phyloP scores from a whole-genome alignment of 1,140 invertebrate genomes.

The Scaptodrosophila lebanonensis region DNA sequence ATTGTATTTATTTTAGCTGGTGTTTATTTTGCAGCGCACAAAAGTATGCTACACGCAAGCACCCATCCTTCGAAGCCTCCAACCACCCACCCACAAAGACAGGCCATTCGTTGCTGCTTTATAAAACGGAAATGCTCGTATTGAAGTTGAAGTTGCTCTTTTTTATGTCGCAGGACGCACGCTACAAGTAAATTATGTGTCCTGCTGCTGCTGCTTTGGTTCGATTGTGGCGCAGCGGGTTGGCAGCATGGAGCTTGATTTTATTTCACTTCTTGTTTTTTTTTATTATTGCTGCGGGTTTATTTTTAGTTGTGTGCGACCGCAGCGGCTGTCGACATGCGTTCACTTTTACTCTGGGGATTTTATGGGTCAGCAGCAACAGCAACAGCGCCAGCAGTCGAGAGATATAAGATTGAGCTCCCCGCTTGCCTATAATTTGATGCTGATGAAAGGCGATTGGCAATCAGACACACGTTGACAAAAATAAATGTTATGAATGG shows the following conservation, averaged over 20 bases:
- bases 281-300: constrained; percentile 7
- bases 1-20: constrained; percentile 61
- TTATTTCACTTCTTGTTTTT: no score
- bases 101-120: no score
- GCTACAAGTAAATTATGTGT: no score
- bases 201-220: no score
- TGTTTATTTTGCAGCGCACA: constrained; percentile 39
- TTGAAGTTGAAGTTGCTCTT: neutral
- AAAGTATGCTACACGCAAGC: no score
- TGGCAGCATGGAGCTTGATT: no score
- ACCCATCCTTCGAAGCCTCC: no score
- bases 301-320: constrained; percentile 34
- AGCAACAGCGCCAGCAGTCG: no score
- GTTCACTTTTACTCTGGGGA: constrained; percentile 33
- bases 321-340: constrained; percentile 25
- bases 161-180: neutral
- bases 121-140: no score
- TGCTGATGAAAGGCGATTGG: constrained; percentile 40
- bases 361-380: constrained; percentile 41
- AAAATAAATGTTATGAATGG: constrained; percentile 14
- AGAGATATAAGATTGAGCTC: no score
- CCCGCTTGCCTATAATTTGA: constrained; percentile 29
- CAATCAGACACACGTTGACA: constrained; percentile 1
- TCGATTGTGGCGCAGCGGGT: no score
- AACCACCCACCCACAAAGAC: no score